A percentile compares a stretch with the other conserved stretches of the same genome.
Conservation (phyloP, 2,888 invertebrate genomes). For the Apotomis turbidana region DNA sequence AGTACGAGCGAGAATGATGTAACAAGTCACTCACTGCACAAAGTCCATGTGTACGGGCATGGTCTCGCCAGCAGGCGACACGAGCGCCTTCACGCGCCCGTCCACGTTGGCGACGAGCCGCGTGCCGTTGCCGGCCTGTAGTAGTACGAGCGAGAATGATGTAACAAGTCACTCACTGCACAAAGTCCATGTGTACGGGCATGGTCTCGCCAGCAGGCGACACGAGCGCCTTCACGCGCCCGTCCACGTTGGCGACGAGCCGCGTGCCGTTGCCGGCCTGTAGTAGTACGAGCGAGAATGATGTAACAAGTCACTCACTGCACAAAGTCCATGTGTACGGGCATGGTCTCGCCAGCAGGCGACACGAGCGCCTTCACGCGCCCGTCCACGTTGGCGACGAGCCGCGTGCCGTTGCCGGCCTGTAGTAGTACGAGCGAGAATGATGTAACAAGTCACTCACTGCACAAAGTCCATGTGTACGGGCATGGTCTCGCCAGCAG, state of each 20-base stretch:
- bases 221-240: conserved; percentile 88
- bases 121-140: neutral
- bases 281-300: neutral
- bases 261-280: neutral
- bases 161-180: conserved; percentile 82
- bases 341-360: conserved; percentile 51
- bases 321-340: conserved; percentile 91
- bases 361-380: conserved; percentile 87
- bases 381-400: conserved; percentile 79
- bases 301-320: conserved; percentile 79
- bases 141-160: neutral
- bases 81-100: conserved; percentile 90
- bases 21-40: conserved; percentile 84
- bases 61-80: conserved; percentile 51
- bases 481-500: too few relatives aligned
- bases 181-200: conserved; percentile 90
- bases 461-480: too few relatives aligned
- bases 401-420: neutral
- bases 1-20: neutral
- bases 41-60: conserved; percentile 89
- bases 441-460: conserved; percentile 59
- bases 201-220: conserved; percentile 51
- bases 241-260: conserved; percentile 72
- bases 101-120: conserved; percentile 60
- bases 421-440: neutral